Base-by-base conservation (phyloP, 2,888 invertebrate genomes). In the Venusia cambrica region DNA sequence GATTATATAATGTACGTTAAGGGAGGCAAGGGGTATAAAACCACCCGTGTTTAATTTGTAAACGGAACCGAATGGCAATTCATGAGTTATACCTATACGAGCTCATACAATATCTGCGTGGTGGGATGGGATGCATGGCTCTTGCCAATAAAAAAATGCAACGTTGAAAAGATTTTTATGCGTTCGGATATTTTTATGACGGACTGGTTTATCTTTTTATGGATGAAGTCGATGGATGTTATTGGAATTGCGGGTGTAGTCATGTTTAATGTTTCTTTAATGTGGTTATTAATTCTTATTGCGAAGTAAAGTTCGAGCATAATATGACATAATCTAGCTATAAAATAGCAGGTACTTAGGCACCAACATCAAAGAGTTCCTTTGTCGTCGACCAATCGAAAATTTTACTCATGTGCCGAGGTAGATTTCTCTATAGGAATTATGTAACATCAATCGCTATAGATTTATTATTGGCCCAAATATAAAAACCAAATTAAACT, bases 31-130 rank as follows among this genome's bases (percentile, higher is more conserved):
- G 53, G 50, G 46, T 26, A 54, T 57, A 55, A 57, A 62, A 46
- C 57, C 62, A 55, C 67, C 66, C 64, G 63, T 75, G 73, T 78
- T 83, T 83, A 81, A 85, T 83, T 83, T 83, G 79, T 80, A 73
- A 73, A 74, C 73, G 71, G 63, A 69, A 68, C 63, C 67, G 67
- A 59, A 76, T 70, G 63, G 61, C 62, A 59, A 66, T 62, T 73
- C n/a, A n/a, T n/a, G n/a, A n/a, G n/a, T n/a, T n/a, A n/a, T n/a
- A n/a, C n/a, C n/a, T 76, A 74, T 70, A 71, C 54, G 55, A 58
- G 62, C 57, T 67, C 68, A 68, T 62, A 59, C 63, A 61, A 67
- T 69, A 70, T 65, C 62, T 13, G 33, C 21, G 9, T 41, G 55
- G 44, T 48, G 64, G 55, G 49, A 57, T 59, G 62, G 61, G 65